A percentile compares a stretch with the other conserved stretches of the same genome.
These are phyloP conservation scores for Tenthredo mesomela DNA, from an alignment of 2,888 invertebrate genomes.

Conservation along the genomic window DNA sequence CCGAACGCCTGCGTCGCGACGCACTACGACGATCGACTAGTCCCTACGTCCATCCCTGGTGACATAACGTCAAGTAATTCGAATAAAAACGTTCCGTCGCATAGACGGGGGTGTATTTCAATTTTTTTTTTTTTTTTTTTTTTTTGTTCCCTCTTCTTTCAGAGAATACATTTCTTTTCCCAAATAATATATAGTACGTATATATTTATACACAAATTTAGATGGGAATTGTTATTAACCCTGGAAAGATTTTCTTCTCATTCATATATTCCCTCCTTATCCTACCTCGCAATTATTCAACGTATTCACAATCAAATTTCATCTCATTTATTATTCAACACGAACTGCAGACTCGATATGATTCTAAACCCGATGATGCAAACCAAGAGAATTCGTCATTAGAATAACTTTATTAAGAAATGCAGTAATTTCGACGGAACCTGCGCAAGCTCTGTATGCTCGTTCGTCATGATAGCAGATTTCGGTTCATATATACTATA, in stretches of 20 bases:
- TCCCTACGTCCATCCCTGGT: not conserved
- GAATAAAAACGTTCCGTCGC: not conserved
- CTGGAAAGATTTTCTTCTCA: not conserved
- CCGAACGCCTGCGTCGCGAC: slow-evolving; percentile 30
- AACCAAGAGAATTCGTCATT: not conserved
- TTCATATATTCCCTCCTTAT: not conserved
- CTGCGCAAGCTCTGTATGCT: not conserved
- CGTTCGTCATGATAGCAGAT: not conserved
- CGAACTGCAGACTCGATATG: not conserved
- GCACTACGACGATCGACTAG: slow-evolving; percentile 23
- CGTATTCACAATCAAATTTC: slow-evolving; percentile 3
- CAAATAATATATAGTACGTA: not conserved
- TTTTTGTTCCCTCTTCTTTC: not conserved
- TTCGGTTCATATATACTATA: not conserved
- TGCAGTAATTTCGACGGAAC: not conserved
- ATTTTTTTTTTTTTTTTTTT: not conserved
- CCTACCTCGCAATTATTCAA: not conserved
- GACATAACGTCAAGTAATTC: not conserved
- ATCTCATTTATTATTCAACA: not conserved
- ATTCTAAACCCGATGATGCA: not conserved
- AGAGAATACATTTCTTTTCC: not conserved
- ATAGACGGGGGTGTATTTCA: not conserved
- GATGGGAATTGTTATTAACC: not conserved
- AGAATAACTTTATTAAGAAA: slow-evolving; percentile 3
- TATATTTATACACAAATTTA: not conserved